Conservation (phyloP, 2,888 invertebrate species). For the Argyra leucocephala region DNA sequence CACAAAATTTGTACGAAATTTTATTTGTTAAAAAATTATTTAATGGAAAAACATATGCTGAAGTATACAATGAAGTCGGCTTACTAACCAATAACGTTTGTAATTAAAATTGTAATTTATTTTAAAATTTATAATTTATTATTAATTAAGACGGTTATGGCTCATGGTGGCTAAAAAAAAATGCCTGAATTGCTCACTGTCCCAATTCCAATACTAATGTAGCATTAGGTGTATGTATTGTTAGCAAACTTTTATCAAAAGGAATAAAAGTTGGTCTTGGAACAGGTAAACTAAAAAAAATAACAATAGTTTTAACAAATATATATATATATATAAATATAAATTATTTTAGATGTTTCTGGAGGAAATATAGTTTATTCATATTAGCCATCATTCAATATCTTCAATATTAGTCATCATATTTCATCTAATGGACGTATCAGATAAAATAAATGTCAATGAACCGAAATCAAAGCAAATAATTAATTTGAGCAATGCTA, state of each 20-base stretch:
- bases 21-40: slow-evolving; percentile 52
- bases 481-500: no score
- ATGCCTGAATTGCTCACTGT: slow-evolving; percentile 71
- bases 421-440: no score
- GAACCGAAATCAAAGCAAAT: no score
- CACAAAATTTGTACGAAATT: slow-evolving; percentile 69
- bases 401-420: no score
- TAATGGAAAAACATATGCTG: slow-evolving; percentile 55
- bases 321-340: no score
- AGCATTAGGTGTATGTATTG: slow-evolving; percentile 72
- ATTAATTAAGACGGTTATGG: slow-evolving; percentile 59
- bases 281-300: no score
- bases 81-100: slow-evolving; percentile 70
- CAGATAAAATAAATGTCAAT: no score
- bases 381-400: no score
- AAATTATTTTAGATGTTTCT: no score
- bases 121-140: no score
- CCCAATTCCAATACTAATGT: slow-evolving; percentile 77
- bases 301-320: no score
- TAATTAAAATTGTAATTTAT: slow-evolving; percentile 24
- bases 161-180: slow-evolving; percentile 67
- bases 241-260: slow-evolving; percentile 52
- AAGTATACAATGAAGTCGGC: slow-evolving; percentile 64
- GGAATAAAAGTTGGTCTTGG: slow-evolving; percentile 73
- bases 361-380: no score